Base-by-base conservation (phyloP, 1,140 invertebrate species). In the Heterodera carotae region DNA sequence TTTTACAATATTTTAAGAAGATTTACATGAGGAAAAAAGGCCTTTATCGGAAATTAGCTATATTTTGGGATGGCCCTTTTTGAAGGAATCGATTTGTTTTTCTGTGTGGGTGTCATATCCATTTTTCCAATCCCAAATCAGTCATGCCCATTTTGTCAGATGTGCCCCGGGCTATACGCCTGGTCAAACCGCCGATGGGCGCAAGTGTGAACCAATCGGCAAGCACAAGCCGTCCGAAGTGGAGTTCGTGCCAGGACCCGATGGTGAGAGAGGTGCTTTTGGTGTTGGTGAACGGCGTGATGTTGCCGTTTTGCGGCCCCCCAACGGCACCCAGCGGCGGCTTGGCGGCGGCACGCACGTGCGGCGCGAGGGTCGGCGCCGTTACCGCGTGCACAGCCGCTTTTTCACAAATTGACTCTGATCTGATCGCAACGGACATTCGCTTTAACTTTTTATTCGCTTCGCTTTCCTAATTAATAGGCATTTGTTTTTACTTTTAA, bases 161-260 rank as follows among this genome's bases (percentile, higher is more conserved):
- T 85, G 85, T 75, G 85, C 86, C 71, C 85, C 85, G 29, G 85
- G 85, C 68, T 86, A 86, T 76, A 84, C 85, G 7, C 84, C 76
- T 43, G 82, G 83, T 29, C 83, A 73, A 31, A 82, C 79, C n/a
- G 79, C 72, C 36, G 82, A 78, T 34, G 87, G 85, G 29, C 86
- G 85, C 62, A 82, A 83, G 18, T 86, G 85, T 67, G 86, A 88
- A 71, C 85, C 85, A 3, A 86, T 85, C 68, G 85, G 85, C 33
- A 72, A 78, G 27, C 81, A 87, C 29, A 43, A 70, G 48, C 75
- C 76, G 29, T 77, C 80, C 27, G 67, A 79, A 59, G 83, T 85
- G 59, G 69, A 84, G n/a, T 86, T 87, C 70, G 86, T 86, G 22
- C 69, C 73, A 7, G 66, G 67, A 29, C 78, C 83, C 39, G 81